Percentiles rank a stretch among this genome's conserved stretches.
These are phyloP conservation scores for Chaetogeoica ovagalla DNA, from an alignment of 2,888 invertebrate genomes.

Conservation along the genomic window DNA sequence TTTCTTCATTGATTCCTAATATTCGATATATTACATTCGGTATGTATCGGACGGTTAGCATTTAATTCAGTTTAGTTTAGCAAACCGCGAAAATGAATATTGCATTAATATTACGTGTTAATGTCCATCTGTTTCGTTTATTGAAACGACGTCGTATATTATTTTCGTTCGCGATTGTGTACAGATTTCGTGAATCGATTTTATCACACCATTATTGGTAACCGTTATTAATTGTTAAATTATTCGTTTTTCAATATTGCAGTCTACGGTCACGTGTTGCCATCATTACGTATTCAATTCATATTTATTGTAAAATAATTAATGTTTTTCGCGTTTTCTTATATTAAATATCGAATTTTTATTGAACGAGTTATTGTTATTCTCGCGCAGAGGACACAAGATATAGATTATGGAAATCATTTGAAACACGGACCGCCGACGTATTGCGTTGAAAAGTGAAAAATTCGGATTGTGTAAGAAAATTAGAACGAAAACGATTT, in stretches of 20 bases:
- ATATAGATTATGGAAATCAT: constrained; percentile 11
- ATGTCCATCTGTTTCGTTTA: neutral
- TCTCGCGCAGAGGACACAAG: neutral
- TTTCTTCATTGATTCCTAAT: too few relatives aligned
- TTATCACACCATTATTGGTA: too few relatives aligned
- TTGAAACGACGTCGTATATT: neutral
- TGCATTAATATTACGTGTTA: neutral
- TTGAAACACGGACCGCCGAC: neutral
- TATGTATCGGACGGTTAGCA: neutral
- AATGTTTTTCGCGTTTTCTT: neutral
- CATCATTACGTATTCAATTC: too few relatives aligned
- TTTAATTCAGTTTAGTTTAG: neutral
- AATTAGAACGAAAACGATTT: constrained; percentile 36
- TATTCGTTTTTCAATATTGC: too few relatives aligned
- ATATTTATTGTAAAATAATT: neutral
- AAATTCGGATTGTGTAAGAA: constrained; percentile 32
- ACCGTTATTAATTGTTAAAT: neutral
- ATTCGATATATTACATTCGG: too few relatives aligned
- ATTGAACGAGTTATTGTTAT: neutral
- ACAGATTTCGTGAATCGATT: neutral
- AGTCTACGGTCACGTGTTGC: neutral
- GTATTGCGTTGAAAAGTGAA: constrained; percentile 17
- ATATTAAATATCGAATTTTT: neutral
- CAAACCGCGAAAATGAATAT: neutral
- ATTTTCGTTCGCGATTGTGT: neutral